Evolutionary conservation across 2,888 invertebrate species (phyloP), one percentile per base, ranked within the genome.

Genomic region (Anorthoa munda): DNA sequence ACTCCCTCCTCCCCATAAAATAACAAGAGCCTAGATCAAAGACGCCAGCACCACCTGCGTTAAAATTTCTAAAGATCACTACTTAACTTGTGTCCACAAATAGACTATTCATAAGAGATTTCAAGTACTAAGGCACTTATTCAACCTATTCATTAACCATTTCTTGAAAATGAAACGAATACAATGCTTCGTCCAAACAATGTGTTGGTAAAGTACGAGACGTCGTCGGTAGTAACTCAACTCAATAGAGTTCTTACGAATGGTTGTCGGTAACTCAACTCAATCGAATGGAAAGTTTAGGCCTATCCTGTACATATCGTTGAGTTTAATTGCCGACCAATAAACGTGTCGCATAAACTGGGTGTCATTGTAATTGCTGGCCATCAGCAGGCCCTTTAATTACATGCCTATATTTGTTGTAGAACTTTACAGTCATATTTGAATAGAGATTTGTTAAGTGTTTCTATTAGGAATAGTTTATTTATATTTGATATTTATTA

Each of bases 151-250:
- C 68, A 60, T 77, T 46, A 67, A 31, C 76, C 23, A 56, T 58
- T 78, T 45, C 61, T 71, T 63, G 71, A 51, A 63, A 68, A 75
- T 70, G 56, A 21, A 78, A 23, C 55, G 50, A 58, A 78, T 46
- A 75, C 51, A 77, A 78, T 69, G 59, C 77, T 45, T 51, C 15
- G 17, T 7, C 13, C 39, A 60, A 75, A 75, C 77, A 75, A 75
- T 68, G 48, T 26, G 23, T 23, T 15, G 7, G 17, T 68, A 48
- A 66, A 21, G 39, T 66, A 48, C 23, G 12, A 45, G n/a, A 23
- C 55, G 72, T 13, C 9, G 66, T 66, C 13, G 21, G 21, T 26
- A n/a, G 66, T 26, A 17, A 39, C n/a, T 48, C 18, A 17, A 39
- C n/a, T 48, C 18, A 23, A 56, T 48, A 39, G 1, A n/a, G 0